Evolutionary conservation across 2,888 invertebrate species (phyloP), one percentile per base, ranked within the genome.

Genomic region (Erannis defoliaria): DNA sequence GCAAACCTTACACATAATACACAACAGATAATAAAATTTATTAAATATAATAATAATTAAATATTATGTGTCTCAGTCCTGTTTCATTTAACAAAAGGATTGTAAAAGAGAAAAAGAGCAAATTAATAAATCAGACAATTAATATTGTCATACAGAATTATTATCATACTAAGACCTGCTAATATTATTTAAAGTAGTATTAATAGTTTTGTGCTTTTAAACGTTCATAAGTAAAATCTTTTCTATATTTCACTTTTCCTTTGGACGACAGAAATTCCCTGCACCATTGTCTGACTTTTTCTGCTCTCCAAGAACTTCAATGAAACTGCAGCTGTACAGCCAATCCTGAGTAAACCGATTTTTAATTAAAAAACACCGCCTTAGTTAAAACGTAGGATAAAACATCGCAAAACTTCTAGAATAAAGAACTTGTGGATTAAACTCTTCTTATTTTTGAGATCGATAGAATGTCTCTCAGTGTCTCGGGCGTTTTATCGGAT

Each of bases 301-400:
- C 19, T 38, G 16, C 23, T 19, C 18, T 18, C 26, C 26, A 31
- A 33, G 31, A 43, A 50, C 37, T 42, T 26, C 40, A 35, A 53
- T 40, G 23, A 50, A 33, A 43, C 37, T 48, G 49, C 60, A 38
- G 26, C n/a, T n/a, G n/a, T 49, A 60, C 42, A 67, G 72, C 66
- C 70, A 76, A 78, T 77, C 40, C 55, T 35, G 49, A 76, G 73
- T 42, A 73, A 73, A 69, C 62, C 64, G 66, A 70, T 64, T 74
- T 75, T 80, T 80, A 80, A 80, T 78, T 81, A 79, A 80, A 80
- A 80, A 73, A 73, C 73, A 75, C 49, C 23, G 46, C 43, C 43
- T 55, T 31, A 53, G 37, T 51, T 46, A 53, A 51, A 50, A 43
- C 29, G 14, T 26, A 40, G 53, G 46, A 53, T 46, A 51, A 53